Percentiles rank a stretch among this genome's conserved stretches.
Evolutionary conservation across 2,888 invertebrate genomes (phyloP).

Genomic region (Serripes groenlandicus): DNA sequence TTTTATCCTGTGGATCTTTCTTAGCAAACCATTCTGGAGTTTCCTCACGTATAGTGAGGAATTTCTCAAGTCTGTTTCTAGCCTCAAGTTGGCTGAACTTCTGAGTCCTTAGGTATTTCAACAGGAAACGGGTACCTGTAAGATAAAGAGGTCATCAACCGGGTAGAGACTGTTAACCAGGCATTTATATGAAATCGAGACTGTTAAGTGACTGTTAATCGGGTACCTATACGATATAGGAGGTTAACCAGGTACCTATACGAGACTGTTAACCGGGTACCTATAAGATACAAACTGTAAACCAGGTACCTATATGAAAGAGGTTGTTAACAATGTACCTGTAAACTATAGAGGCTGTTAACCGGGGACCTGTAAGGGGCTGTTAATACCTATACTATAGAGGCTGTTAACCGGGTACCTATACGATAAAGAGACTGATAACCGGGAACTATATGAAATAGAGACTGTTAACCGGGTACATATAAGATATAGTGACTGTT

Average conservation of each 20-base stretch:
- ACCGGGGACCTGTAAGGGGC: too few species aligned
- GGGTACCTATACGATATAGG: background rate
- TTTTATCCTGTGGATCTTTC: conserved; percentile 10
- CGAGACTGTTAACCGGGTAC: background rate
- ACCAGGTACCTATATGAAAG: too few species aligned
- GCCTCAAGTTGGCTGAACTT: conserved; percentile 16
- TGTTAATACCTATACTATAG: too few species aligned
- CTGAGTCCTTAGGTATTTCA: conserved; percentile 7
- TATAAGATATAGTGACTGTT: too few species aligned
- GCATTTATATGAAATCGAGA: background rate
- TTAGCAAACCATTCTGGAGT: conserved; percentile 5
- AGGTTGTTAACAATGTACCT: too few species aligned
- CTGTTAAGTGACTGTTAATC: background rate
- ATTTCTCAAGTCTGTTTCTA: conserved; percentile 2
- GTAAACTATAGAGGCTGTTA: too few species aligned
- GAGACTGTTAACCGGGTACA: too few species aligned
- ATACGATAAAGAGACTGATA: too few species aligned
- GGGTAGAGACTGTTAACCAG: background rate
- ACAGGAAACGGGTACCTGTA: conserved; percentile 11
- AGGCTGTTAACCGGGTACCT: too few species aligned
- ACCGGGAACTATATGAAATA: too few species aligned
- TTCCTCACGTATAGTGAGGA: background rate
- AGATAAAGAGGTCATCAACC: background rate
- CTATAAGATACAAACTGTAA: too few species aligned
- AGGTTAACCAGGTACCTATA: background rate